Base-by-base conservation (phyloP, 2,113 vertebrate species). In the Lophotis ruficrista region DNA sequence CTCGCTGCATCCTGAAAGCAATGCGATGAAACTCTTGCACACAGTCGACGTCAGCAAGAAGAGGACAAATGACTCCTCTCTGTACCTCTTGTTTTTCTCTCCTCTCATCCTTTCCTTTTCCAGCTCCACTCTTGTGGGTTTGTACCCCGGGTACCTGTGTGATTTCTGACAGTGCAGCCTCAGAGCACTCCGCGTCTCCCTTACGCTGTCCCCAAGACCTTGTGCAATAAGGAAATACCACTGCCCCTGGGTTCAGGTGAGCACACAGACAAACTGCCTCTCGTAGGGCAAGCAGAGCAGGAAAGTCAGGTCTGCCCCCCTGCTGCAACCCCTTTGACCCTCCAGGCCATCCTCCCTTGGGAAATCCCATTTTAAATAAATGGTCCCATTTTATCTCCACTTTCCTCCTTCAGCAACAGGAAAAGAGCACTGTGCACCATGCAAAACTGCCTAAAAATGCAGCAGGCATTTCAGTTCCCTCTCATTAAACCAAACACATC, bases 1-100 rank as follows among this genome's bases (percentile, higher is more conserved):
- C 70, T 41, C 1, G 4, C 15, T 0, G 0, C 16, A 18, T 17
- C 48, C 57, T 41, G 21, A 79, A 62, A 71, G 57, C 16, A 28
- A 23, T 0, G 2, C 1, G 1, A 41, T 30, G 24, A 31, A 93
- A 51, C 47, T 7, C 9, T 4, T 27, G 62, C 21, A n/a, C 25
- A 4, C 33, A 53, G 47, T 1, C 7, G 1, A 79, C 76, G 30
- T 45, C 57, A 24, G 37, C 41, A 68, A 33, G 27, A 53, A 38
- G 20, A 23, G 25, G 53, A 50, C n/a, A 61, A 28, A 50, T 11
- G 24, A 24, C 27, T n/a, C 9, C 25, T 56, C 61, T 66, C 18
- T 21, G 14, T 5, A 72, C 7, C n/a, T 45, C 31, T 64, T 22
- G 16, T 28, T 47, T 37, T 30, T 15, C 9, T 22, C 22, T 33